Base-by-base conservation (phyloP, 2,797 vertebrate species). In the Anabas testudineus region DNA sequence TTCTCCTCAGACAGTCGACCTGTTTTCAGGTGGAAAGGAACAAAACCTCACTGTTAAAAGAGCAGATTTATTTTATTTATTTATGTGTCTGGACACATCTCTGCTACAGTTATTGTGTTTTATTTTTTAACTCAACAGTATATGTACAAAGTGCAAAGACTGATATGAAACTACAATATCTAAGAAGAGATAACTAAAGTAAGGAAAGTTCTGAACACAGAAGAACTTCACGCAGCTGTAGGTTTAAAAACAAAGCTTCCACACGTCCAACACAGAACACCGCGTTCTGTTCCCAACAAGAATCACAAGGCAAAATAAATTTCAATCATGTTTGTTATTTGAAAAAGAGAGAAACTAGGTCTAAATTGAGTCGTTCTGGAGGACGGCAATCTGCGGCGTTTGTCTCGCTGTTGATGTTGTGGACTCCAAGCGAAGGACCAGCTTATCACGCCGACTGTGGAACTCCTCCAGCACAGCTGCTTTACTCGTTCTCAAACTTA, bases 401-500 rank as follows among this genome's bases (percentile, higher is more conserved):
- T 45, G 34, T 67, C 39, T 34, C 15, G 26, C 18, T 46, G 21
- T 55, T 19, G 26, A 37, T 22, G 24, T 0, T 7, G 55, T 63
- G 43, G 62, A 32, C 18, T 56, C 22, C 64, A 18, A 47, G 57
- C 54, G 69, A 32, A 36, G 43, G 62, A 32, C 18, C 22, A 47
- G 57, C 54, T 53, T 45, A 24, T 34, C 41, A 12, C 1, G 53
- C 43, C 22, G 41, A 48, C 54, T 0, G 36, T 30, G 32, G 71
- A 72, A 2, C 42, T 22, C 57, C 42, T 26, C 59, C 61, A n/a
- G 15, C 34, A 16, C 57, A 61, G 55, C 75, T 60, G 78, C 60
- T 89, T 94, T 83, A 97, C 59, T 96, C 95, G 46, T 96, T 97
- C 84, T 97, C 96, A 80, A 95, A 97, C 93, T 95, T 96, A 91